Base-by-base conservation (phyloP, 2,113 vertebrate genomes). In the Platysteira castanea region DNA sequence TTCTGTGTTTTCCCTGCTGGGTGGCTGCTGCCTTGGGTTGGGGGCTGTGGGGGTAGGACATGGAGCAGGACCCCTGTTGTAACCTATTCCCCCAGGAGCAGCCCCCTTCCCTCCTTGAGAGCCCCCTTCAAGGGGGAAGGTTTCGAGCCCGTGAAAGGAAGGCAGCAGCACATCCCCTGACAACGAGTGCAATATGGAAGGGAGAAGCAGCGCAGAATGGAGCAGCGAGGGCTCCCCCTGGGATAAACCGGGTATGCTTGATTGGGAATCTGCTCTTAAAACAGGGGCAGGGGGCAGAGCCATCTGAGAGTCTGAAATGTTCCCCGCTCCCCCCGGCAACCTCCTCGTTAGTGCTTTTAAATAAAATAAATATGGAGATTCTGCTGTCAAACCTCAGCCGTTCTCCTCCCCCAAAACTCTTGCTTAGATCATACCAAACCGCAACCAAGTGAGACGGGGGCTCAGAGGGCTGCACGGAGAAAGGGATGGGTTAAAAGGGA, bases 211-310 rank as follows among this genome's bases (percentile, higher is more conserved):
- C 0, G 2, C 93, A 89, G 94, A 92, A 95, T 16, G 50, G 78
- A 92, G 93, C 60, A 65, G 70, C 7, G 35, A 85, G 90, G 91
- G 89, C 94, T 96, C 79, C 91, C 84, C 73, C 88, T 88, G 92
- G 95, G 94, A 97, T 90, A 90, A 90, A 83, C 91, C 10, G 78
- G 76, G 37, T 74, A 92, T 92, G 90, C 95, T 92, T 88, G 80
- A 75, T 59, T 90, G 85, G 91, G 86, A 96, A 96, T 96, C 74
- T 81, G 76, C 67, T 95, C 90, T 92, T 85, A 79, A 91, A 94
- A 90, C 76, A 92, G 83, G 78, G 86, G 84, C 84, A 93, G 60
- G 65, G 92, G 90, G 61, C 85, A 95, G 91, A 90, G 92, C 47
- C 63, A 82, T 87, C 37, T 54, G 87, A 92, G 91, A 86, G 80